Base-by-base conservation (phyloP, 2,888 invertebrate genomes). In the Apantesis nais region DNA sequence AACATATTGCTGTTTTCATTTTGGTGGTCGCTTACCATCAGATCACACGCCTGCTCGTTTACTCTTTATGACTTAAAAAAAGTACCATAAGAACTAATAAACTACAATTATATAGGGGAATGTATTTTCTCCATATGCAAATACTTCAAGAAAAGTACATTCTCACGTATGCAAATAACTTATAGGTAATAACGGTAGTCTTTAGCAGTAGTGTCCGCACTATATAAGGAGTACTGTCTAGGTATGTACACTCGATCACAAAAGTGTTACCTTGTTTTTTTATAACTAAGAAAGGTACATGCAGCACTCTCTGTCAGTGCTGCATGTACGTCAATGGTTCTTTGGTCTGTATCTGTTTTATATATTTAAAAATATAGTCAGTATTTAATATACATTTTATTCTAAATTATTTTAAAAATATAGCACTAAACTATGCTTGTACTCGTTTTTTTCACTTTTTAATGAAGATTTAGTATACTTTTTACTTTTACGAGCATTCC, bases 181-280 rank as follows among this genome's bases (percentile, higher is more conserved):
- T 66, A 66, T 66, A 68, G 68, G 41, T 67, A 79, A 73, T 78
- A 77, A 75, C 71, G 76, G 77, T 77, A 77, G 74, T 52, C 68
- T 67, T 61, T 67, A 70, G 70, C 70, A 69, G 44, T 52, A 22
- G 25, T 58, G 58, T 69, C 29, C 41, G 14, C 25, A 34, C 72
- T 72, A 52, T 67, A 70, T 65, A 73, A 52, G 69, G 69, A 22
- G 41, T 64, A 31, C 29, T 22, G 60, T 64, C 67, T 70, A 69
- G 67, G n/a, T n/a, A 41, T 60, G 67, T 70, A 70, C 41, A 37
- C 41, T 29, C n/a, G 11, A 55, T 9, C 2, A 61, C 60, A 63
- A 37, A 71, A 71, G 62, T 60, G 48, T 22, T 52, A 9, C 9
- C 22, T 22, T 52, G 34, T 34, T 34, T 34, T 34, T n/a, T 14